phyloP scores from a whole-genome alignment of 2,797 vertebrate species.

The Catostomus latipinnis region DNA sequence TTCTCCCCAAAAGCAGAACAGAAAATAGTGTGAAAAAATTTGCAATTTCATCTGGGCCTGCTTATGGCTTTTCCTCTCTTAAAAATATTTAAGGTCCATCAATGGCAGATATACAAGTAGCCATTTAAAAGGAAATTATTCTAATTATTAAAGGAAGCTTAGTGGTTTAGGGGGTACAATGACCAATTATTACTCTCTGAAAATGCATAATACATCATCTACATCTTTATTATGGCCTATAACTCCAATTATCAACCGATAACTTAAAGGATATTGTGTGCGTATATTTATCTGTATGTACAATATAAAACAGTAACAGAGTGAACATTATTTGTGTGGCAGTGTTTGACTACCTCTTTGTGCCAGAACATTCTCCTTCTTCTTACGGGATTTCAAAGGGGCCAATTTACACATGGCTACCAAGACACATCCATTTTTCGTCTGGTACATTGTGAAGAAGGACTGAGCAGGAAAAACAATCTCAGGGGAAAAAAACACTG shows the following conservation, averaged over 20 bases:
- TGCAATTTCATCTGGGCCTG: no score
- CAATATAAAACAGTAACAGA: constrained; percentile 84
- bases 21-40: no score
- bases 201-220: constrained; percentile 68
- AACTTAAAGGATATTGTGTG: constrained; percentile 80
- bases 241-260: constrained; percentile 63
- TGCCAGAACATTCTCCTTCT: constrained; percentile 58
- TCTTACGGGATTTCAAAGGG: constrained; percentile 48
- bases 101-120: constrained; percentile 40
- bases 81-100: constrained; percentile 31
- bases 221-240: constrained; percentile 45
- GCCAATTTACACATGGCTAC: constrained; percentile 63
- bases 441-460: constrained; percentile 40
- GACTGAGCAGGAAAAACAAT: constrained; percentile 43
- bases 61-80: constrained; percentile 33
- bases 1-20: no score
- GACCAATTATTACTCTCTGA: constrained; percentile 56
- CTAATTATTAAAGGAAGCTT: constrained; percentile 47
- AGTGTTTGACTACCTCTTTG: constrained; percentile 68
- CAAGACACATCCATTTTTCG: constrained; percentile 22
- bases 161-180: constrained; percentile 38
- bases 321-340: constrained; percentile 75
- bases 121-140: constrained; percentile 39
- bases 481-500: constrained; percentile 64
- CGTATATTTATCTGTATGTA: constrained; percentile 81